These are phyloP conservation scores for Hermodice carunculata DNA, from an alignment of 2,888 invertebrate genomes.

Conservation along the genomic window DNA sequence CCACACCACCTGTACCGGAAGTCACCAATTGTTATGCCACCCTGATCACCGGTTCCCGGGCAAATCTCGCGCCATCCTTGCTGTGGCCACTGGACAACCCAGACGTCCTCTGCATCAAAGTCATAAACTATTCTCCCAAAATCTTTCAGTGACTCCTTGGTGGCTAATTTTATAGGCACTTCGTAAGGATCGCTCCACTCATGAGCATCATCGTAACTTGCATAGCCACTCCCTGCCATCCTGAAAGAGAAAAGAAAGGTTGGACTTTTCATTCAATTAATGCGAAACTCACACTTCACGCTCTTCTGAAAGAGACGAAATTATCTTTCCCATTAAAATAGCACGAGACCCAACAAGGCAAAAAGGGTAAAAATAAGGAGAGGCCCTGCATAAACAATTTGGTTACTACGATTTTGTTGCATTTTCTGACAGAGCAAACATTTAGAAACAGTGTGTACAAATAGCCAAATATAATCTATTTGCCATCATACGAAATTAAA, in stretches of 20 bases:
- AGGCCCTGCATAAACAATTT: too few relatives aligned
- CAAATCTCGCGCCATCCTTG: conserved; percentile 42
- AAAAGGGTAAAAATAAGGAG: too few relatives aligned
- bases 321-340: too few relatives aligned
- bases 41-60: conserved; percentile 37
- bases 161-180: conserved; percentile 43
- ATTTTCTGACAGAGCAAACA: too few relatives aligned
- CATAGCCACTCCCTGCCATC: conserved; percentile 33
- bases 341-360: too few relatives aligned
- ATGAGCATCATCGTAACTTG: conserved; percentile 40
- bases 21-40: conserved; percentile 37
- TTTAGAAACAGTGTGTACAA: too few relatives aligned
- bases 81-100: conserved; percentile 48
- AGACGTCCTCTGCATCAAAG: conserved; percentile 41
- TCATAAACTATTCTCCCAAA: conserved; percentile 46
- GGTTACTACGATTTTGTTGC: too few relatives aligned
- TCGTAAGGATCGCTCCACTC: conserved; percentile 42
- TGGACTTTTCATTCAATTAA: too few relatives aligned
- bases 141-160: conserved; percentile 38
- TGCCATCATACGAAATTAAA: too few relatives aligned
- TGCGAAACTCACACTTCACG: too few relatives aligned
- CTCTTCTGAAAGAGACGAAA: too few relatives aligned
- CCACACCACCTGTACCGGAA: background rate
- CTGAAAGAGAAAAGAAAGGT: background rate
- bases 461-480: too few relatives aligned